phyloP scores from a whole-genome alignment of 2,888 invertebrate species.

The Cataglyphis albicans region DNA sequence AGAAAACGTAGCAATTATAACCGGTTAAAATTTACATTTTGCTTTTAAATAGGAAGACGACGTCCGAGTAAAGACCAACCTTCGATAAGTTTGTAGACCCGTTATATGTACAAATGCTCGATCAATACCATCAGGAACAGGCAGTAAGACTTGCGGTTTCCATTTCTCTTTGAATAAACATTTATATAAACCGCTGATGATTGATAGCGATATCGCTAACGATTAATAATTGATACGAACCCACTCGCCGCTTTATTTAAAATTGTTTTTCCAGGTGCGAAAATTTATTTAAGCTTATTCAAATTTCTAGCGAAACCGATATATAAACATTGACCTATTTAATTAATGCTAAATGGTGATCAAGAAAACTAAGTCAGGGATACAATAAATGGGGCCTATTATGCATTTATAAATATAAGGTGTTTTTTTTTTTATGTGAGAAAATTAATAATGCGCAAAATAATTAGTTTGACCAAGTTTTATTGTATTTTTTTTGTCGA shows the following conservation, averaged over 20 bases:
- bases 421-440: constrained; percentile 24
- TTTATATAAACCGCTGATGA: background rate
- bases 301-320: constrained; percentile 13
- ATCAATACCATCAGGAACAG: constrained; percentile 34
- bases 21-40: constrained; percentile 59
- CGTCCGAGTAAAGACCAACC: constrained; percentile 14
- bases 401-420: constrained; percentile 12
- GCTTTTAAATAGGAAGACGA: constrained; percentile 50
- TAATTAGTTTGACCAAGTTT: background rate
- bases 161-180: constrained; percentile 13
- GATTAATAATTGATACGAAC: background rate
- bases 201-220: constrained; percentile 7
- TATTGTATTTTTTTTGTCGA: background rate
- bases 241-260: background rate
- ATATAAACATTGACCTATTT: background rate
- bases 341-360: constrained; percentile 18
- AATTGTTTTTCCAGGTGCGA: background rate
- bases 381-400: constrained; percentile 29
- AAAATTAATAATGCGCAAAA: background rate
- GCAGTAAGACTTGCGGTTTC: background rate
- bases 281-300: constrained; percentile 32
- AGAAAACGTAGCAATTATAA: constrained; percentile 66
- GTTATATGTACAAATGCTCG: constrained; percentile 17
- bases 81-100: constrained; percentile 45
- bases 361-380: constrained; percentile 45